Percentiles rank a stretch among this genome's conserved stretches.
These are phyloP conservation scores for Erithacus rubecula DNA, from an alignment of 2,797 vertebrate genomes.

Conservation along the genomic window DNA sequence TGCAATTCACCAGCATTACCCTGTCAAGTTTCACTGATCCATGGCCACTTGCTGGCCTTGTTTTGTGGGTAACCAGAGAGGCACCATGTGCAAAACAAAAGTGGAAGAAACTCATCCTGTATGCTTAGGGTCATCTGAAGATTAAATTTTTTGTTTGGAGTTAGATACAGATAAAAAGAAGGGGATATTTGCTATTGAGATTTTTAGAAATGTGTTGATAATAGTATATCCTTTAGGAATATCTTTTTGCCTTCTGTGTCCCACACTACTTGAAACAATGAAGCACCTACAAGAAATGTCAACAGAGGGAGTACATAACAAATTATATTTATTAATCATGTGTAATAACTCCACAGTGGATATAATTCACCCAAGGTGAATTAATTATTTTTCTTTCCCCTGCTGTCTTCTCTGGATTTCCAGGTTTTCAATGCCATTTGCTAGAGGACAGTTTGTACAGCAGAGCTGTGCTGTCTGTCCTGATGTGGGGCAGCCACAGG, in stretches of 20 bases:
- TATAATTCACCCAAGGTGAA: neutral
- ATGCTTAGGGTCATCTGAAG: neutral
- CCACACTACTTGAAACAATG: neutral
- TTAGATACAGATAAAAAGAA: neutral
- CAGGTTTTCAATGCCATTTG: neutral
- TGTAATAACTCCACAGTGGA: neutral
- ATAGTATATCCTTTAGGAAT: neutral
- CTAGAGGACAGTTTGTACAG: neutral
- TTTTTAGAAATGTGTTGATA: neutral
- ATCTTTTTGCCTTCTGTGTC: neutral
- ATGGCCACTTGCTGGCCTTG: accelerated
- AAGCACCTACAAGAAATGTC: neutral
- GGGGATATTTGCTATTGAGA: neutral
- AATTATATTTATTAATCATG: neutral
- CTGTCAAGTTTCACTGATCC: neutral
- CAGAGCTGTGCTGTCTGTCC: neutral
- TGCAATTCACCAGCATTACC: conserved; percentile 26
- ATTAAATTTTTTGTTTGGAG: neutral
- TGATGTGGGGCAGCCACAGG: neutral
- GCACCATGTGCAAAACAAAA: neutral
- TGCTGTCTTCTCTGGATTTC: neutral
- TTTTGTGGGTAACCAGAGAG: neutral
- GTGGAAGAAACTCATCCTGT: neutral
- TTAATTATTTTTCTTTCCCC: neutral
- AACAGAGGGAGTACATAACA: neutral